Evolutionary conservation across 2,797 vertebrate genomes (phyloP), one percentile per base, ranked within the genome.

Genomic region (Intellagama lesueurii): DNA sequence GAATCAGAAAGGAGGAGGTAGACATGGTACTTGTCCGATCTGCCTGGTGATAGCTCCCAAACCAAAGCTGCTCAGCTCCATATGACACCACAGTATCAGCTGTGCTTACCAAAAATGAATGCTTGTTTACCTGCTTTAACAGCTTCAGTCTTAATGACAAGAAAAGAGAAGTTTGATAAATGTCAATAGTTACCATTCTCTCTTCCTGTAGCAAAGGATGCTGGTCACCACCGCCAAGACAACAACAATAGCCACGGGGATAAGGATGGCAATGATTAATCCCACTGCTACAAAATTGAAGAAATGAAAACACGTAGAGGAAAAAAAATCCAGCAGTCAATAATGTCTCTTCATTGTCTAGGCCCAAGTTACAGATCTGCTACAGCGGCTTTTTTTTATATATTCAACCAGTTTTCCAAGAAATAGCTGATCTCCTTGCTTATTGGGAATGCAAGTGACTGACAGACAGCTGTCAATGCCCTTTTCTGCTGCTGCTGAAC

Each of bases 131-230:
- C 35, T 28, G 8, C 60, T 5, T 64, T 64, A 44, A 11, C 8
- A 40, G 3, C 12, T 69, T 60, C 32, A 47, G 32, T 52, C 49
- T n/a, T 26, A 64, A 35, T 16, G 76, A 7, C 14, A 73, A 73
- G 66, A 5, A 64, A 81, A 85, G 26, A 40, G 3, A 82, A 44
- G 40, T 19, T 28, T 70, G 11, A 4, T 70, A 77, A 64, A 89
- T 44, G 76, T 40, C 26, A 26, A 30, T 56, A 89, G 87, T 97
- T 96, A 99, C 99, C 99, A 99, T 96, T 98, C 98, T 95, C 99
- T 97, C 92, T 99, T 99, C 95, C 96, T 98, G 94, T 98, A 99
- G 96, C 98, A 99, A 90, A 98, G 93, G 75, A 97, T 93, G 44
- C 97, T 98, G 75, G 98, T 97, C 83, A 98, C 89, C 73, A 98